Conservation (phyloP, 1,140 invertebrate species). For the Lepidurus arcticus region DNA sequence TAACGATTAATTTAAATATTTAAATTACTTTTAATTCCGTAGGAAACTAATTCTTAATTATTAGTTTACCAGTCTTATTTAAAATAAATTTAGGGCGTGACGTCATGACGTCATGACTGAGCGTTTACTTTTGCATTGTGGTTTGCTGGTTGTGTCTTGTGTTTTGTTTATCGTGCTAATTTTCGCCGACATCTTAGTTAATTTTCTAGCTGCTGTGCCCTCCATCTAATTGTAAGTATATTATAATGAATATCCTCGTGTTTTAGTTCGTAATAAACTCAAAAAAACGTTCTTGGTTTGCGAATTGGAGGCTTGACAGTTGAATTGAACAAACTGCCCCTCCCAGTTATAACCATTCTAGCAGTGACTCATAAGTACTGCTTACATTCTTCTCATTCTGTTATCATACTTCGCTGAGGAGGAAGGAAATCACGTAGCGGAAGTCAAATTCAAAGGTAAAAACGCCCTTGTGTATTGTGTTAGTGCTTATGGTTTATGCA, state of each 20-base stretch:
- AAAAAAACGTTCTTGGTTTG: no score
- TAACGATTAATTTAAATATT: no score
- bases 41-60: not conserved
- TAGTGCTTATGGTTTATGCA: not conserved
- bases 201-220: no score
- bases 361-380: slow-evolving; percentile 10
- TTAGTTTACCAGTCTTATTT: not conserved
- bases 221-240: no score
- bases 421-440: not conserved
- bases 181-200: not conserved
- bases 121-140: not conserved
- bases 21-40: no score
- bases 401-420: not conserved
- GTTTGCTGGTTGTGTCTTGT: not conserved
- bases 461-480: not conserved
- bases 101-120: not conserved
- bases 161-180: slow-evolving; percentile 13
- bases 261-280: no score
- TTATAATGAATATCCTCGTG: no score
- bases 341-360: not conserved
- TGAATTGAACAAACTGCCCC: not conserved
- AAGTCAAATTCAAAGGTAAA: not conserved
- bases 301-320: not conserved
- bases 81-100: not conserved
- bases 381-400: not conserved